Evolutionary conservation across 2,113 vertebrate genomes (phyloP).

Genomic region (Sclerurus mexicanus): DNA sequence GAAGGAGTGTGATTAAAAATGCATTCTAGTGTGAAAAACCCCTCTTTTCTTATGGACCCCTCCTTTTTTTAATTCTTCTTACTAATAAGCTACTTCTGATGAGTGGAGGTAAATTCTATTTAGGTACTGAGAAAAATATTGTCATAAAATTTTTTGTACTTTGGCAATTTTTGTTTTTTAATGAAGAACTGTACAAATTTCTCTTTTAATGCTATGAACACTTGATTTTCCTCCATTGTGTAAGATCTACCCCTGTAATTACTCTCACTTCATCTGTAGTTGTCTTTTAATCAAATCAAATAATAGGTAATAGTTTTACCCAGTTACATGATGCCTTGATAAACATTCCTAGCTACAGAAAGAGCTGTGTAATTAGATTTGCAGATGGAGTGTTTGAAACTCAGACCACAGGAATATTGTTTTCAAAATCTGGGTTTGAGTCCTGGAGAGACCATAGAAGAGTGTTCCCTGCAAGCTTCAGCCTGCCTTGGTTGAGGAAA

Average conservation of each 20-base stretch:
- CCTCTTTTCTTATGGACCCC: fast-evolving
- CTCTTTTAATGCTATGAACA: neutral
- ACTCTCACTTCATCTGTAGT: neutral
- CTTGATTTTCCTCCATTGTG: neutral
- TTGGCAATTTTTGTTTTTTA: neutral
- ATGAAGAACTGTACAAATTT: neutral
- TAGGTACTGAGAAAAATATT: neutral
- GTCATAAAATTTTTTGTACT: neutral
- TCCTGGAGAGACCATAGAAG: neutral
- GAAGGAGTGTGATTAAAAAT: neutral
- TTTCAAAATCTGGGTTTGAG: neutral
- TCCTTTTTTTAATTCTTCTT: neutral
- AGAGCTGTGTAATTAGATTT: neutral
- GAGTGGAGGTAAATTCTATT: neutral
- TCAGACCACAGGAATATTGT: neutral
- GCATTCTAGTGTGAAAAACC: neutral
- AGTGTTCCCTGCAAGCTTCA: neutral
- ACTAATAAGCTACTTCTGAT: neutral
- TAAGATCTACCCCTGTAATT: neutral
- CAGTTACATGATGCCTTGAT: neutral
- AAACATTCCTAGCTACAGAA: neutral
- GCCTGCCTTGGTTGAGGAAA: neutral
- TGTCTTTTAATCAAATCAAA: neutral
- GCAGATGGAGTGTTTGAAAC: neutral
- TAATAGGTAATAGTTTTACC: neutral